These are phyloP conservation scores for Notodonta ziczac DNA, from an alignment of 2,888 invertebrate species.

Conservation along the genomic window DNA sequence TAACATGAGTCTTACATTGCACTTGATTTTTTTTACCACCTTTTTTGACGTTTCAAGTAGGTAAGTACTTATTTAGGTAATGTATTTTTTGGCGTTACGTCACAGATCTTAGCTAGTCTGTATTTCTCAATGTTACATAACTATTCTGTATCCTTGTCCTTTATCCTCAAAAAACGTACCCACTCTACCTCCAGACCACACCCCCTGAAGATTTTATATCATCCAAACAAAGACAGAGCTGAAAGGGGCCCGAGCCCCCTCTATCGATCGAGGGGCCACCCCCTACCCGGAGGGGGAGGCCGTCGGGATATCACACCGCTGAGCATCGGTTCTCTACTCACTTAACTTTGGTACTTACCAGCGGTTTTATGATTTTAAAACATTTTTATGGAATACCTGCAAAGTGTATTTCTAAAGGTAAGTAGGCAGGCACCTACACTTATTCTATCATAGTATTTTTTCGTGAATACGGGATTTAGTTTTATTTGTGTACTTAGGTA, in stretches of 20 bases:
- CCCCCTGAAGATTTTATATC: slow-evolving; percentile 77
- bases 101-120: no score
- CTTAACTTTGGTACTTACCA: not conserved
- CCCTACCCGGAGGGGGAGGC: slow-evolving; percentile 14
- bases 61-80: no score
- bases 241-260: slow-evolving; percentile 36
- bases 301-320: slow-evolving; percentile 26
- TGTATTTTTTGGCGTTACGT: no score
- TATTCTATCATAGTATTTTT: no score
- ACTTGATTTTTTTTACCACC: no score
- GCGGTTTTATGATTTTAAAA: not conserved
- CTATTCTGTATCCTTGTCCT: slow-evolving; percentile 7
- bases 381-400: not conserved
- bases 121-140: no score
- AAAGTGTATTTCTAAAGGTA: not conserved
- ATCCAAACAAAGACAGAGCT: slow-evolving; percentile 71
- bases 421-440: no score
- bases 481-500: no score
- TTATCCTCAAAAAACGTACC: slow-evolving; percentile 30
- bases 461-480: no score
- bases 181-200: slow-evolving; percentile 50
- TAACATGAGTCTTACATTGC: no score
- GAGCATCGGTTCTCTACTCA: slow-evolving; percentile 5
- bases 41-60: no score
- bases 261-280: slow-evolving; percentile 9